Conservation (phyloP, 2,797 vertebrate genomes). For the Sebastiscus tertius region DNA sequence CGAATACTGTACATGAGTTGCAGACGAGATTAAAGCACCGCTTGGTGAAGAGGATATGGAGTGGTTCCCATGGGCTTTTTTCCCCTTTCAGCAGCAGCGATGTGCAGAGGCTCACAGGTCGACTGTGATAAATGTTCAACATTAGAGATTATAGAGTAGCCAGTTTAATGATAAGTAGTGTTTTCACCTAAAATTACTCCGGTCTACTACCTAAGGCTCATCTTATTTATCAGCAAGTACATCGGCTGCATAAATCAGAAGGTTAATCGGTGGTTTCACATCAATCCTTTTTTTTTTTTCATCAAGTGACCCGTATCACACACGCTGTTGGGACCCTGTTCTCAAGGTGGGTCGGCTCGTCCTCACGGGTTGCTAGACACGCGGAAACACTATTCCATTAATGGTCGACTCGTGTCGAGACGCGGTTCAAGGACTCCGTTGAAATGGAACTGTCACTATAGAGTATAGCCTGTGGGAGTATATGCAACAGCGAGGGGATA, state of each 20-base stretch:
- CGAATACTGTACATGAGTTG: background rate
- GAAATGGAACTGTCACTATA: slow-evolving; percentile 10
- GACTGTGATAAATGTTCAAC: slow-evolving; percentile 37
- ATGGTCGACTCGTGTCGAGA: slow-evolving; percentile 10
- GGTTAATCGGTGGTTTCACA: slow-evolving; percentile 14
- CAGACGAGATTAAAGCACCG: background rate
- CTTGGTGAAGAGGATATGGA: background rate
- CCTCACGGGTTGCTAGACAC: slow-evolving; percentile 1
- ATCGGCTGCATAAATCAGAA: slow-evolving; percentile 16
- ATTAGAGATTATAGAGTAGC: slow-evolving; percentile 30
- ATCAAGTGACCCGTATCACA: background rate
- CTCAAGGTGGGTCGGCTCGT: slow-evolving; percentile 16
- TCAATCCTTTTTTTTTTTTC: slow-evolving; percentile 10
- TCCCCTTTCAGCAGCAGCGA: background rate
- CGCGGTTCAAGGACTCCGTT: slow-evolving; percentile 31
- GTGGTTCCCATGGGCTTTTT: background rate
- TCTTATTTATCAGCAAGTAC: slow-evolving; percentile 20
- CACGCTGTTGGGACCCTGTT: background rate
- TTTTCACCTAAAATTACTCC: slow-evolving; percentile 32
- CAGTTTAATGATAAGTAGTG: slow-evolving; percentile 32
- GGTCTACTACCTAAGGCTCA: slow-evolving; percentile 7
- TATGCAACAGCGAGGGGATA: background rate
- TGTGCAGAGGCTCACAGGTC: slow-evolving; percentile 25
- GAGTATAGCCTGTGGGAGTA: background rate
- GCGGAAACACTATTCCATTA: slow-evolving; percentile 33